Evolutionary conservation across 1,140 invertebrate species (phyloP), one percentile per base, ranked within the genome.

Genomic region (Drosophila parvula): DNA sequence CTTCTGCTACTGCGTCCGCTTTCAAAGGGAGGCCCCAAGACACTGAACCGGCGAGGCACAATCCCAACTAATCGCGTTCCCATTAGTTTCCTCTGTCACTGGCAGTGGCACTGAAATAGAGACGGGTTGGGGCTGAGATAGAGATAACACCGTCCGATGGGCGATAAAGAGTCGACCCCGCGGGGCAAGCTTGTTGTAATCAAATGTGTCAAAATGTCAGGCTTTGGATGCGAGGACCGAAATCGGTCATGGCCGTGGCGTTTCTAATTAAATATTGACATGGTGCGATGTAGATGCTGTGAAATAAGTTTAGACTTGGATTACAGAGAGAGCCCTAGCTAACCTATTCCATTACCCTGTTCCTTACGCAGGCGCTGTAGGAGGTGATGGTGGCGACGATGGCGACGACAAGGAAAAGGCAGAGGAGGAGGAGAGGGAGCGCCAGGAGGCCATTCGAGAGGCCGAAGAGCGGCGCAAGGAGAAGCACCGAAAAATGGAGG

Each of bases 401-500:
- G 95, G 95, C 84, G 96, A 96, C 91, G 96, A 97, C 92, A 98
- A 97, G 94, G 97, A 98, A 93, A 97, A 97, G 94, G 97, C 97
- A 93, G 97, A 98, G 92, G 97, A 98, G 93, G 97, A 97, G 81
- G 98, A 98, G 94, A 96, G 97, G 85, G 98, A 98, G 93, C 94
- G 98, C 85, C 95, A 96, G 93, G 97, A 98, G 92, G 97, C 97
- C 84, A 97, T 98, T 93, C 94, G 95, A 84, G 97, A 98, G 92
- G 97, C 97, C 58, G 98, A 99, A 92, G 98, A 98, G 79, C 94
- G 97, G 88, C 94, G 98, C 90, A 98, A 98, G 94, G 98, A 99
- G 93, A 99, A 99, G 92, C 98, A 99, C 93, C 95, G 98, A 83
- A 99, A 99, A 94, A 99, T 99, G 97, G 98, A 99, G 93, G 98